Conservation (phyloP, 1,140 invertebrate genomes). For the Chionoecetes opilio region DNA sequence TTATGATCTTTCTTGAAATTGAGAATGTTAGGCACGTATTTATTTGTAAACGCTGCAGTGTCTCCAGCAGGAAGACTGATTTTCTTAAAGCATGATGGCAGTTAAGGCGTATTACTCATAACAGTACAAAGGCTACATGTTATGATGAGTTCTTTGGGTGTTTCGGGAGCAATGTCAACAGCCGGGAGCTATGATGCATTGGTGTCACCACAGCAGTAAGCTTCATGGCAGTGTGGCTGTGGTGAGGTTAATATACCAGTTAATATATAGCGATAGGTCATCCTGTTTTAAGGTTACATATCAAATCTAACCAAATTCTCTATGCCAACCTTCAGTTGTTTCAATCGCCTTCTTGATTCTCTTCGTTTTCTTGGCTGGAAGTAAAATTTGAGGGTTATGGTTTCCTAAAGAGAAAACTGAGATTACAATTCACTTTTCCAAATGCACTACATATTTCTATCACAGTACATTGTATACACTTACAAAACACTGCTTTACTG, state of each 20-base stretch:
- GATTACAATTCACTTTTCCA: not conserved
- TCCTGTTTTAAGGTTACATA: constrained; percentile 39
- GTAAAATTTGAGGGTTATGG: constrained; percentile 45
- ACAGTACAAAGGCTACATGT: not conserved
- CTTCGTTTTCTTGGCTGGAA: constrained; percentile 71
- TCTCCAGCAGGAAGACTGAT: not conserved
- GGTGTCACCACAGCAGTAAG: constrained; percentile 47
- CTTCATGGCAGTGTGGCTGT: not conserved
- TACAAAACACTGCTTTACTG: not conserved
- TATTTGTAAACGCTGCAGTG: not conserved
- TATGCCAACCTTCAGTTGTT: constrained; percentile 76
- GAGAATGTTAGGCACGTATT: no score
- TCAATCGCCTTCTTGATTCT: constrained; percentile 65
- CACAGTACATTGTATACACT: not conserved
- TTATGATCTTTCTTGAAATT: not conserved
- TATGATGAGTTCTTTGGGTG: not conserved
- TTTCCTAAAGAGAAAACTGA: not conserved
- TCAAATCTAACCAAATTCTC: constrained; percentile 67
- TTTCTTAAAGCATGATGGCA: not conserved
- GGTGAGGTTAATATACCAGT: constrained; percentile 54
- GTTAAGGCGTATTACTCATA: not conserved
- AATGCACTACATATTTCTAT: not conserved
- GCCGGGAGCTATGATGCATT: not conserved
- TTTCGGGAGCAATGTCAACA: not conserved
- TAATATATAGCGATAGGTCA: constrained; percentile 35